Evolutionary conservation across 2,113 vertebrate genomes (phyloP).

Genomic region (Clarias magur): DNA sequence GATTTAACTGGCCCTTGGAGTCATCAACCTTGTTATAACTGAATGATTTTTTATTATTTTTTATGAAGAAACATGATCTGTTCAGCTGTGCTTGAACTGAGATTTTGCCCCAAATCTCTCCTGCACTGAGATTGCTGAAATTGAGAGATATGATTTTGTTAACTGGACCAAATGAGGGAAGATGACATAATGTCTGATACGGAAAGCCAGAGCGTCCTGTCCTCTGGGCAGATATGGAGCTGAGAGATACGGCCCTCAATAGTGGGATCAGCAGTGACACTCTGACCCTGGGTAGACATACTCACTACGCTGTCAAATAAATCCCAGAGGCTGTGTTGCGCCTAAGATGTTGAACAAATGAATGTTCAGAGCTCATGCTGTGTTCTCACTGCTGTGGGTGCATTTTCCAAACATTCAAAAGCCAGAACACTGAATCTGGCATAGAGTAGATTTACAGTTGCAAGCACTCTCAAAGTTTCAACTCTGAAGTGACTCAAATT

Average conservation of each 20-base stretch:
- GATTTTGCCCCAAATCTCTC: slow-evolving; percentile 7
- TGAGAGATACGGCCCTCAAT: neutral
- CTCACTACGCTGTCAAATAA: neutral
- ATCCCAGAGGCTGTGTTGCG: neutral
- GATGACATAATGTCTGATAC: neutral
- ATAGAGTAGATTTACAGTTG: neutral
- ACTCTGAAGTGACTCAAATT: neutral
- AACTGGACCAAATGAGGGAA: neutral
- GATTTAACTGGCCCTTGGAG: neutral
- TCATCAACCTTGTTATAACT: neutral
- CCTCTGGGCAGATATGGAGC: slow-evolving; percentile 10
- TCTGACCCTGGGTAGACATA: neutral
- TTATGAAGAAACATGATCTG: slow-evolving; percentile 23
- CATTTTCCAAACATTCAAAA: neutral
- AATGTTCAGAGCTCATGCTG: neutral
- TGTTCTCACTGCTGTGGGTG: neutral
- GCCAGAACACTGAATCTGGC: neutral
- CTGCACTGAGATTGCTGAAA: neutral
- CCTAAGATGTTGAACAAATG: neutral
- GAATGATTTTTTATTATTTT: neutral
- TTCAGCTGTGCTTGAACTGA: neutral
- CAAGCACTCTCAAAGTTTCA: neutral
- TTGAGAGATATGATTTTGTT: slow-evolving; percentile 15
- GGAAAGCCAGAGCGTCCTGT: neutral
- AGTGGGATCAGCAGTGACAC: neutral